These are phyloP conservation scores for Cyclophora albipunctata DNA, from an alignment of 2,888 invertebrate genomes.

Conservation along the genomic window DNA sequence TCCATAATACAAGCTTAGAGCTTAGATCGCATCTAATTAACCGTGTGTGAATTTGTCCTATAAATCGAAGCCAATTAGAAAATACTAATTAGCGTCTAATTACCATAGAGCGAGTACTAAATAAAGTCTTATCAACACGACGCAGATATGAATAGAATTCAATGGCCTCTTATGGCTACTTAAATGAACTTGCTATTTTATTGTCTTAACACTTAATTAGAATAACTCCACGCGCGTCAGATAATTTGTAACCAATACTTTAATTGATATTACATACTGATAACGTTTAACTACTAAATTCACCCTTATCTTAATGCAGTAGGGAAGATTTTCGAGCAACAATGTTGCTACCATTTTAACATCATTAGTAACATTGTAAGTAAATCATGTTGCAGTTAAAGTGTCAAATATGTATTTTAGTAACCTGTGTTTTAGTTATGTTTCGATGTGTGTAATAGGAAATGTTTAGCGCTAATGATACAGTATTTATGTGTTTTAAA, in stretches of 20 bases:
- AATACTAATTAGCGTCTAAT: too few species aligned
- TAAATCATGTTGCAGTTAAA: neutral
- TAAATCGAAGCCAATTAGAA: too few species aligned
- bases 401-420: neutral
- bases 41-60: too few species aligned
- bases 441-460: too few species aligned
- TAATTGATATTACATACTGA: conserved; percentile 22
- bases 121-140: conserved; percentile 1
- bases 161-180: conserved; percentile 5
- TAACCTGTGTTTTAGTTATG: too few species aligned
- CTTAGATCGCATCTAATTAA: too few species aligned
- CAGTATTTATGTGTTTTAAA: too few species aligned
- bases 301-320: neutral
- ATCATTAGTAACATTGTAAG: conserved; percentile 4
- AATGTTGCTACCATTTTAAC: neutral
- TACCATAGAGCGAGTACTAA: neutral
- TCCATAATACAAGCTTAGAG: too few species aligned
- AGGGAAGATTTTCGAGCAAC: neutral
- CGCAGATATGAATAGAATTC: conserved; percentile 4
- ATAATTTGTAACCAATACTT: conserved; percentile 28
- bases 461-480: too few species aligned
- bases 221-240: conserved; percentile 18
- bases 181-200: conserved; percentile 11
- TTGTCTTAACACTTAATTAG: conserved; percentile 8
- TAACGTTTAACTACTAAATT: neutral